Conservation (phyloP, 1,140 invertebrate genomes). For the Bombus affinis region DNA sequence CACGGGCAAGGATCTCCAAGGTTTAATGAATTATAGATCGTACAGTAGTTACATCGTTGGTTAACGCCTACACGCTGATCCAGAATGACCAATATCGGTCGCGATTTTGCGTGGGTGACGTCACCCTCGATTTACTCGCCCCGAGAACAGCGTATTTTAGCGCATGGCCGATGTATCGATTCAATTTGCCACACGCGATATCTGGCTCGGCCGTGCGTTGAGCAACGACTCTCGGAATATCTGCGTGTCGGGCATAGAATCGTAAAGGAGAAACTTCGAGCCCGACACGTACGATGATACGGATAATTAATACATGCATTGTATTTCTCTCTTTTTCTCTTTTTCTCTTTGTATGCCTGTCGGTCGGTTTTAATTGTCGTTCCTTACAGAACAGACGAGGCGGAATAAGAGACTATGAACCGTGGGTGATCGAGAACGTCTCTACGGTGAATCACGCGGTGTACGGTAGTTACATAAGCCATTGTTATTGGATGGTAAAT, state of each 20-base stretch:
- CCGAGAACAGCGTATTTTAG: conserved; percentile 32
- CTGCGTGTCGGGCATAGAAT: conserved; percentile 13
- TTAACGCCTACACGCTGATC: conserved; percentile 39
- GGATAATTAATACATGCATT: conserved; percentile 45
- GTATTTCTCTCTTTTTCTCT: not conserved
- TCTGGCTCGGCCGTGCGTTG: not conserved
- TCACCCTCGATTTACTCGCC: conserved; percentile 35
- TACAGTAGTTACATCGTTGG: conserved; percentile 57
- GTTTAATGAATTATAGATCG: conserved; percentile 65
- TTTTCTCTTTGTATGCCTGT: not conserved
- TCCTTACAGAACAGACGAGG: not conserved
- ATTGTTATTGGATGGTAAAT: conserved; percentile 43
- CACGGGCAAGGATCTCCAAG: conserved; percentile 48
- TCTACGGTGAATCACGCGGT: conserved; percentile 43
- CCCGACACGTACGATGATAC: conserved; percentile 5
- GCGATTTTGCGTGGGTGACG: conserved; percentile 46
- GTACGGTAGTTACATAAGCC: conserved; percentile 46
- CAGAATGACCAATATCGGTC: conserved; percentile 38
- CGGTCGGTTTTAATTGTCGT: conserved; percentile 25
- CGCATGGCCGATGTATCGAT: conserved; percentile 29
- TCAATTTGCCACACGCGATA: conserved; percentile 43
- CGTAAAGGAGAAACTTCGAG: not conserved
- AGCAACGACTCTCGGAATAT: not conserved
- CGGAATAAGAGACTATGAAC: no score
- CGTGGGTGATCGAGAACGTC: conserved; percentile 44